A percentile compares a stretch with the other conserved stretches of the same genome.
Evolutionary conservation across 2,113 vertebrate species (phyloP).

Genomic region (Oplegnathus fasciatus): DNA sequence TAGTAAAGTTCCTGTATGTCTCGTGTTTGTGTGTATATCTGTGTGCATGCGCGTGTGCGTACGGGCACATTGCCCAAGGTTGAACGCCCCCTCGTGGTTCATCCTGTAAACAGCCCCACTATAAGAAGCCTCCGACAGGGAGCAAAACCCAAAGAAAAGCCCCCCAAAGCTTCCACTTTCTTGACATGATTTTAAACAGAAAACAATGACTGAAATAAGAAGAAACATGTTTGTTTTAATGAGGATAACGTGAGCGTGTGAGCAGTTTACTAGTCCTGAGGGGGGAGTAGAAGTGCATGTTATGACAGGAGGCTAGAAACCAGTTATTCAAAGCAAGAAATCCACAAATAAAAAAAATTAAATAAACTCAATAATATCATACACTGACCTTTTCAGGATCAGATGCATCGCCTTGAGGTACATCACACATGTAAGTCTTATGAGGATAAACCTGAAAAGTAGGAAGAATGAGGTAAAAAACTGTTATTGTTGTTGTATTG

Average conservation of each 20-base stretch:
- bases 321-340: slow-evolving; percentile 22
- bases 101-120: not conserved
- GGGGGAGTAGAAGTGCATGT: not conserved
- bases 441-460: slow-evolving; percentile 32
- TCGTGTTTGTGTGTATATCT: not conserved
- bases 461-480: not conserved
- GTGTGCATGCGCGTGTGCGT: not conserved
- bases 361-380: slow-evolving; percentile 41
- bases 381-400: slow-evolving; percentile 56
- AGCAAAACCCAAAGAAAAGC: not conserved
- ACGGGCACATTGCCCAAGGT: slow-evolving; percentile 7
- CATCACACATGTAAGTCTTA: slow-evolving; percentile 21
- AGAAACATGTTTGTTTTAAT: not conserved
- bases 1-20: slow-evolving; percentile 5
- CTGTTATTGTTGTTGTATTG: not conserved
- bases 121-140: not conserved
- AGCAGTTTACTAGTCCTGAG: not conserved
- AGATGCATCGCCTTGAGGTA: slow-evolving; percentile 52
- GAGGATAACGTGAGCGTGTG: not conserved
- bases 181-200: not conserved
- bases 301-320: slow-evolving; percentile 6
- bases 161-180: not conserved
- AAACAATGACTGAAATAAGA: not conserved
- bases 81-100: slow-evolving; percentile 80
- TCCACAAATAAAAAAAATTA: slow-evolving; percentile 5